These are phyloP conservation scores for Cirrhinus molitorella DNA, from an alignment of 2,797 vertebrate genomes.

Conservation along the genomic window DNA sequence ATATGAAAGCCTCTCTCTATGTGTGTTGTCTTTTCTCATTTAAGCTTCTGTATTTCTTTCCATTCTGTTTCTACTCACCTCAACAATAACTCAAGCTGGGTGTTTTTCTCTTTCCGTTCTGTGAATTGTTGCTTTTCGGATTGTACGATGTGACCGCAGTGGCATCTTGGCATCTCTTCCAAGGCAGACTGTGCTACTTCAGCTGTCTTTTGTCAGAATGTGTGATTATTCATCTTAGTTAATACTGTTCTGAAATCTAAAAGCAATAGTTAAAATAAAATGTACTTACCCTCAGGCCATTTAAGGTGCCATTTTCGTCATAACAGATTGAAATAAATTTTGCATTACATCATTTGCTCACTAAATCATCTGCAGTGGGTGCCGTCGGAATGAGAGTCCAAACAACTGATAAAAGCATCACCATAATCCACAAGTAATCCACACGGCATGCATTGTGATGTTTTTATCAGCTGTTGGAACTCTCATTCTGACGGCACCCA, in stretches of 20 bases:
- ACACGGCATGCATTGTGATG: neutral
- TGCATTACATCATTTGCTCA: neutral
- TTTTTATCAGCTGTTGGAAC: neutral
- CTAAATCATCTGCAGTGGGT: neutral
- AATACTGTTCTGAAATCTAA: neutral
- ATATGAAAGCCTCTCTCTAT: constrained; percentile 3
- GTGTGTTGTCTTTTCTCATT: neutral
- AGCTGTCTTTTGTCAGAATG: neutral
- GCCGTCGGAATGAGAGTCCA: neutral
- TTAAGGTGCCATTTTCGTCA: neutral
- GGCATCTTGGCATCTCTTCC: neutral
- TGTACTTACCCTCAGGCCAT: neutral
- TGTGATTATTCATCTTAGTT: neutral
- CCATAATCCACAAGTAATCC: neutral
- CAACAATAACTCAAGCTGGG: neutral
- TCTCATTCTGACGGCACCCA: neutral
- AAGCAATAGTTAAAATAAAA: neutral
- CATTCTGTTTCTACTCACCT: constrained; percentile 13
- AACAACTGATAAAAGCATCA: neutral
- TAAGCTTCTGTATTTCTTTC: constrained; percentile 10
- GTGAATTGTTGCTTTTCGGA: neutral
- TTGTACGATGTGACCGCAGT: neutral
- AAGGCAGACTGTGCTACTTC: neutral
- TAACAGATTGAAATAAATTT: neutral
- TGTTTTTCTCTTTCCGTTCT: neutral